Evolutionary conservation across 2,797 vertebrate species (phyloP).

Genomic region (Xenopus petersii): DNA sequence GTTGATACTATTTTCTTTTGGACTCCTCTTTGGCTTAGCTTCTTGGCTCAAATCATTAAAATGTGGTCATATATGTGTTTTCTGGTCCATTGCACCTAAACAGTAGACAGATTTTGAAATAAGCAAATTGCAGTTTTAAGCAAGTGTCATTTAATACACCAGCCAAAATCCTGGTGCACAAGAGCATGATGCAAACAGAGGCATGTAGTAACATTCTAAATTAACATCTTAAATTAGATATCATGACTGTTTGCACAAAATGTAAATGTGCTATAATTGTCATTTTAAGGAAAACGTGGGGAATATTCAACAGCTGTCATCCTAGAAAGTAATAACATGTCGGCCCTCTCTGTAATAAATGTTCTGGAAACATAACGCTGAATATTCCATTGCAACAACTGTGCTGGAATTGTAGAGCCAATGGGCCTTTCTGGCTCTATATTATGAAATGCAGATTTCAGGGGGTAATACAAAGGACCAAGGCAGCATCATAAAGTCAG

Average conservation of each 20-base stretch:
- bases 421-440: conserved; percentile 3
- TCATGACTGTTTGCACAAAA: conserved; percentile 31
- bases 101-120: too few relatives aligned
- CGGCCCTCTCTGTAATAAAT: conserved; percentile 12
- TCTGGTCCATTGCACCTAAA: too few relatives aligned
- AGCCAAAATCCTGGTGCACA: background rate
- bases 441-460: background rate
- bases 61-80: too few relatives aligned
- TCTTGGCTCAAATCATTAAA: too few relatives aligned
- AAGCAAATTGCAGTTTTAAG: background rate
- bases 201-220: background rate
- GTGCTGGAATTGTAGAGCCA: background rate
- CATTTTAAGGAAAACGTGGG: conserved; percentile 36
- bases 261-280: conserved; percentile 34
- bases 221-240: conserved; percentile 22
- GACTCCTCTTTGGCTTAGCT: too few relatives aligned
- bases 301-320: conserved; percentile 39
- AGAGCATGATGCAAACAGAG: conserved; percentile 14
- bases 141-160: background rate
- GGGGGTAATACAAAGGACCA: background rate
- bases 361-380: conserved; percentile 8
- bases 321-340: conserved; percentile 30
- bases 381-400: background rate
- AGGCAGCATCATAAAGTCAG: too few relatives aligned
- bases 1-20: too few relatives aligned